These are phyloP conservation scores for Phylloscopus trochilus DNA, from an alignment of 2,113 vertebrate genomes.

Conservation along the genomic window DNA sequence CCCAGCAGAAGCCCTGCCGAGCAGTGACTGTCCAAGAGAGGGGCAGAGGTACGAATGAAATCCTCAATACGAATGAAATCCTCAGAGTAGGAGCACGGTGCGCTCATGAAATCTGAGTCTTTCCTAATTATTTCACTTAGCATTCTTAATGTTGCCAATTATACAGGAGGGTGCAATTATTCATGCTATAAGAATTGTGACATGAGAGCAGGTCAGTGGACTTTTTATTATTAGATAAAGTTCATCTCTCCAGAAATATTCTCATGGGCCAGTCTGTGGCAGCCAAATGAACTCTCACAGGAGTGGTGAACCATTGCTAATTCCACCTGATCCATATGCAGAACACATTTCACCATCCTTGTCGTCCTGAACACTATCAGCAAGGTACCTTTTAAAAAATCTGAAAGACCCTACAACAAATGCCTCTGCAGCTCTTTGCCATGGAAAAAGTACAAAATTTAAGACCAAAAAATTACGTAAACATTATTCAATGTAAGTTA, in stretches of 20 bases:
- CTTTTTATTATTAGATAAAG: conserved; percentile 55
- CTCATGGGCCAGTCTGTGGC: conserved; percentile 25
- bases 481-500: background rate
- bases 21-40: background rate
- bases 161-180: conserved; percentile 41
- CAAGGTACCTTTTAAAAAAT: background rate
- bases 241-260: conserved; percentile 45
- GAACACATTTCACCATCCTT: background rate
- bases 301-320: conserved; percentile 26
- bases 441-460: background rate
- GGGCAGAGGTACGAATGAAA: background rate
- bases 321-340: background rate
- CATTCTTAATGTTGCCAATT: conserved; percentile 45
- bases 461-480: background rate
- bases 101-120: background rate
- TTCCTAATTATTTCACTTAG: conserved; percentile 42
- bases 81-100: background rate
- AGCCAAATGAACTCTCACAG: background rate
- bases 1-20: background rate
- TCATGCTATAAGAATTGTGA: conserved; percentile 29
- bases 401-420: background rate
- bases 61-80: background rate
- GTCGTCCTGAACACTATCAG: background rate
- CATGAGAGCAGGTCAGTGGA: conserved; percentile 37
- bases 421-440: background rate